A percentile compares a stretch with the other conserved stretches of the same genome.
These are phyloP conservation scores for Lydus trimaculatus DNA, from an alignment of 2,888 invertebrate genomes.

Conservation along the genomic window DNA sequence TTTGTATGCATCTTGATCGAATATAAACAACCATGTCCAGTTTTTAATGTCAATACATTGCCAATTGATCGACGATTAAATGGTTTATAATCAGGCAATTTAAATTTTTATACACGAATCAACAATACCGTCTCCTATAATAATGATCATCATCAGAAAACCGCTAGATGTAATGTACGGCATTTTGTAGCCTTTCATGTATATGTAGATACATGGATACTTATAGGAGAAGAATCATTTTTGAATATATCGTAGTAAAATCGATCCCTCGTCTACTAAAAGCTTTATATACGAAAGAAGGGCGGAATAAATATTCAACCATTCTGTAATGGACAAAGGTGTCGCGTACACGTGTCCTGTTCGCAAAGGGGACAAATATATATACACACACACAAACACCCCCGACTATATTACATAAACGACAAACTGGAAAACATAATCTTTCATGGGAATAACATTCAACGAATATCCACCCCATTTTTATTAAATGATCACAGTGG, in stretches of 20 bases:
- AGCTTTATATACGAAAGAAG: conserved; percentile 14
- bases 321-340: conserved; percentile 37
- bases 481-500: conserved; percentile 6
- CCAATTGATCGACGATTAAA: not conserved
- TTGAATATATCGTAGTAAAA: not conserved
- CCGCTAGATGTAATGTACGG: not conserved
- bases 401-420: conserved; percentile 14
- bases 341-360: conserved; percentile 39
- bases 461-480: conserved; percentile 9
- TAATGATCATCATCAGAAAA: not conserved
- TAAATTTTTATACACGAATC: not conserved
- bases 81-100: not conserved
- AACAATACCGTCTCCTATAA: not conserved
- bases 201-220: too few species aligned
- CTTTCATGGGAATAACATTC: conserved; percentile 36
- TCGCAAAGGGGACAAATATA: conserved; percentile 33
- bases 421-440: conserved; percentile 37
- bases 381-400: conserved; percentile 10
- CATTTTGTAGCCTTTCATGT: not conserved
- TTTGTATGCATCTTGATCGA: not conserved
- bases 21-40: not conserved
- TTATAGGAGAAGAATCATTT: not conserved
- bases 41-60: conserved; percentile 1
- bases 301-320: conserved; percentile 32
- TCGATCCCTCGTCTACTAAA: not conserved